A percentile compares a stretch with the other conserved stretches of the same genome.
These are phyloP conservation scores for Phenacoccus solenopsis DNA, from an alignment of 1,140 invertebrate genomes.

Conservation along the genomic window DNA sequence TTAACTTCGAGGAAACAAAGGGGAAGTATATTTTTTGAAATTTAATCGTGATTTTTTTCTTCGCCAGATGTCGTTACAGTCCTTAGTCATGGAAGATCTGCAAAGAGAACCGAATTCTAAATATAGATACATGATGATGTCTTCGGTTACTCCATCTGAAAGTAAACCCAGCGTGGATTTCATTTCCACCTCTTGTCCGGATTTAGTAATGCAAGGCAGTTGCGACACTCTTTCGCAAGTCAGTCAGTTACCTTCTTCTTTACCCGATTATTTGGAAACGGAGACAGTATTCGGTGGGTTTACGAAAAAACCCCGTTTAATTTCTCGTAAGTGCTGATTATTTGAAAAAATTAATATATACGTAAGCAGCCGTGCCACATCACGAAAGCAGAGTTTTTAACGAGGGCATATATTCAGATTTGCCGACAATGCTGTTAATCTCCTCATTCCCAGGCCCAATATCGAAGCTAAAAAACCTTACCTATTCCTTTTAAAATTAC, in stretches of 20 bases:
- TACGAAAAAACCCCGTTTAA: not conserved
- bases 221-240: slow-evolving; percentile 21
- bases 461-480: too few relatives aligned
- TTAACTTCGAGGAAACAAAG: slow-evolving; percentile 22
- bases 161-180: slow-evolving; percentile 36
- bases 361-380: too few relatives aligned
- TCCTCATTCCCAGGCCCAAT: too few relatives aligned
- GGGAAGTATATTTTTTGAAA: not conserved
- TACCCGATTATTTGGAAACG: slow-evolving; percentile 55
- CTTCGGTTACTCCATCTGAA: slow-evolving; percentile 39
- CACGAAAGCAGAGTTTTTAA: too few relatives aligned
- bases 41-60: slow-evolving; percentile 15
- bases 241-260: slow-evolving; percentile 26
- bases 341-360: too few relatives aligned
- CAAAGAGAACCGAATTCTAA: slow-evolving; percentile 58
- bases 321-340: not conserved
- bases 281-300: slow-evolving; percentile 36
- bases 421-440: too few relatives aligned
- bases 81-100: slow-evolving; percentile 78
- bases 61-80: slow-evolving; percentile 60
- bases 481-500: too few relatives aligned
- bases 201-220: slow-evolving; percentile 36
- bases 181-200: slow-evolving; percentile 73
- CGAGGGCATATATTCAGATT: too few relatives aligned
- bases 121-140: slow-evolving; percentile 69